A percentile compares a stretch with the other conserved stretches of the same genome.
Evolutionary conservation across 2,888 invertebrate species (phyloP).

Genomic region (Stramonita haemastoma): DNA sequence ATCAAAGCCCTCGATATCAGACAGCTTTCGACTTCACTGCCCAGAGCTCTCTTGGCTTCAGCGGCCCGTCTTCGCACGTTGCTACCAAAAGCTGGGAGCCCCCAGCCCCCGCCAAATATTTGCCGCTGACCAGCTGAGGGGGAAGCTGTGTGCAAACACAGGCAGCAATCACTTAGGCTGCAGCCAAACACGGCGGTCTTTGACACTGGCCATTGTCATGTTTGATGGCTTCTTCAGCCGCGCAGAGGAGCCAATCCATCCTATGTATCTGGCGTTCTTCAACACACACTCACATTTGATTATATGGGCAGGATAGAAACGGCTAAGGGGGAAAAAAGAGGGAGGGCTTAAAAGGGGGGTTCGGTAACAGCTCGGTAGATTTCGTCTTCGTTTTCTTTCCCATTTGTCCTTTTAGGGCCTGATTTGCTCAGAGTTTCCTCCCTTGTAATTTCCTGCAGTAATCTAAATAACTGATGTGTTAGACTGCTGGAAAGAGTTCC

Average conservation of each 20-base stretch:
- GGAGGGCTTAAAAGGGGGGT: not conserved
- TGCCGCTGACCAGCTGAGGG: slow-evolving; percentile 31
- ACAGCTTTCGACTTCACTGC: not conserved
- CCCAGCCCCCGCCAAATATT: slow-evolving; percentile 35
- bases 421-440: no score
- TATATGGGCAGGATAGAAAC: not conserved
- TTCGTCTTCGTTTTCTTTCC: no score
- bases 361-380: not conserved
- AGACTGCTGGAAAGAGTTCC: no score
- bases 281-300: not conserved
- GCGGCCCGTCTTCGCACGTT: slow-evolving; percentile 11
- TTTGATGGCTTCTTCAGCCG: slow-evolving; percentile 3
- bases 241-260: not conserved
- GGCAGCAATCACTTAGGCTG: slow-evolving; percentile 18
- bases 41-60: not conserved
- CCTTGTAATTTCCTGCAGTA: no score
- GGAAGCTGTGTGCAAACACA: slow-evolving; percentile 33
- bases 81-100: not conserved
- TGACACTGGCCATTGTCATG: slow-evolving; percentile 8
- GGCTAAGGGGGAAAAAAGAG: not conserved
- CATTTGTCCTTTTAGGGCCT: no score
- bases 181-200: slow-evolving; percentile 35
- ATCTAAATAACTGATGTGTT: no score
- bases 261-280: not conserved
- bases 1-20: slow-evolving; percentile 30